Conservation (phyloP, 2,113 vertebrate genomes). For the Isichthys henryi region DNA sequence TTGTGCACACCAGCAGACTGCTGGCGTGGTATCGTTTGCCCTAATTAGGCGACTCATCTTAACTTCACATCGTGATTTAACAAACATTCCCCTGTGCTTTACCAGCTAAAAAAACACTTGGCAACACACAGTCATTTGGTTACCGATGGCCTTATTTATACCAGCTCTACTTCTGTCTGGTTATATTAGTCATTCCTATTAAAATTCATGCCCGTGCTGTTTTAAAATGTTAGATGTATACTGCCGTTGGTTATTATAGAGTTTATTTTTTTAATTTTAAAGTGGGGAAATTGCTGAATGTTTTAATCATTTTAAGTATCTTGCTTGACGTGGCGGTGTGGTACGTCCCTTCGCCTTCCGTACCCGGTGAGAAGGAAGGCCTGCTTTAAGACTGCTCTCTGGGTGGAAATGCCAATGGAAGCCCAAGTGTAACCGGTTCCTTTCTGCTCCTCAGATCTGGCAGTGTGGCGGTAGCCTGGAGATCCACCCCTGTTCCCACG, state of each 20-base stretch:
- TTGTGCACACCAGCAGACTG: background rate
- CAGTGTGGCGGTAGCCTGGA: constrained; percentile 93
- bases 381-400: background rate
- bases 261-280: background rate
- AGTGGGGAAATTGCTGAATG: background rate
- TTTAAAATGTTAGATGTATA: background rate
- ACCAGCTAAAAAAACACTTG: background rate
- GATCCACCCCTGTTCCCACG: constrained; percentile 91
- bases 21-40: background rate
- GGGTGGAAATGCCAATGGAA: background rate
- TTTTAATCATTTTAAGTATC: background rate
- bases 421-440: background rate
- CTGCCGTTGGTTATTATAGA: background rate
- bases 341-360: background rate
- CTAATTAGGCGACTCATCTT: background rate
- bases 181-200: background rate
- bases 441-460: constrained; percentile 77
- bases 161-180: background rate
- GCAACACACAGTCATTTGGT: background rate
- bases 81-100: background rate
- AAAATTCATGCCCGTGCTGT: background rate
- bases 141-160: background rate
- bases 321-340: background rate
- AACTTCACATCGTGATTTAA: background rate
- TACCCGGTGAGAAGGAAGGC: background rate